Base-by-base conservation (phyloP, 37 sponge, comb jelly and placozoan genomes). In the Beroe ovata region DNA sequence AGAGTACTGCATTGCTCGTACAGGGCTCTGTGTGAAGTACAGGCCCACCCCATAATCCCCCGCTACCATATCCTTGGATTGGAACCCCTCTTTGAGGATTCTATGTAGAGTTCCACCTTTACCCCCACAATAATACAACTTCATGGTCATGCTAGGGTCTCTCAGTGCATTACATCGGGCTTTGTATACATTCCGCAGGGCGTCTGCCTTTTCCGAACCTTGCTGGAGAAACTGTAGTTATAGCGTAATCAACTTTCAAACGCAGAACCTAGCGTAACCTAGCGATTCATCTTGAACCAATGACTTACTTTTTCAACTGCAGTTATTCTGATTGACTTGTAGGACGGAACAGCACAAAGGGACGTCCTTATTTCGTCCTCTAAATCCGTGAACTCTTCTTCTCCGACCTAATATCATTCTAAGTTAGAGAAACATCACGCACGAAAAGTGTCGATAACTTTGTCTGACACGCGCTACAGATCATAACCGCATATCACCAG, bases 21-120 rank as follows among this genome's bases (percentile, higher is more conserved):
- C 84, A 22, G 84, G 84, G 41, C 33, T 77, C 47, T 77, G 84
- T 6, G 84, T 77, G 54, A 77, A 77, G 47, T 77, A 77, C 28
- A 77, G 41, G 25, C 84, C 84, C 42, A 77, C 84, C 84, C 84
- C 84, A 29, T 36, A 77, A 77, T 77, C 84, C n/a, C 84, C 84
- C 26, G 38, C 84, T 19, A 77, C 84, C 84, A 77, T 77, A 42
- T 77, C 84, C 28, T 77, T 77, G 3, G 84, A 21, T 25, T 77
- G 84, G 84, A 77, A 77, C 25, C 84, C 84, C 23, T 77, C 84
- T 25, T 42, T 39, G 20, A 77, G 28, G 1, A 77, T 36, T 26
- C 84, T 77, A 54, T 77, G 84, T 4, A 77, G 47, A 21, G 84
- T 77, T 19, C 84, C 84, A 14, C 54, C 84, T 25, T 77, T 77